Evolutionary conservation across 2,113 vertebrate species (phyloP).

Genomic region (Suricata suricatta): DNA sequence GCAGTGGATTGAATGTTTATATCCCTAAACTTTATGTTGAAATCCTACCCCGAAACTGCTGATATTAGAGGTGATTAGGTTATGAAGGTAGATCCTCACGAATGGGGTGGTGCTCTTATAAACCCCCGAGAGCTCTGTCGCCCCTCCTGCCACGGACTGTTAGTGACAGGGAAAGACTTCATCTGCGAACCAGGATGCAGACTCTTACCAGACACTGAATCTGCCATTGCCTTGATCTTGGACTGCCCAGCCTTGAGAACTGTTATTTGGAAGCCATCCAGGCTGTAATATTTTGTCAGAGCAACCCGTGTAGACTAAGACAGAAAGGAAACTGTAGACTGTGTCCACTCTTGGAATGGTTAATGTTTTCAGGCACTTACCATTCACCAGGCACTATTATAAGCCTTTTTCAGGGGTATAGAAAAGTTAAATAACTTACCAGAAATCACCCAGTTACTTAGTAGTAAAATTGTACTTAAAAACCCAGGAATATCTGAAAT

Average conservation of each 20-base stretch:
- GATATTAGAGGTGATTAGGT: neutral
- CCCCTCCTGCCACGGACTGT: neutral
- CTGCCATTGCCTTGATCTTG: neutral
- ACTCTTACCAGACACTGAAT: neutral
- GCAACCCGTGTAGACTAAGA: neutral
- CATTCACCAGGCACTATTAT: neutral
- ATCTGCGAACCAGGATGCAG: neutral
- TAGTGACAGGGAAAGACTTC: neutral
- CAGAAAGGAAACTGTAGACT: neutral
- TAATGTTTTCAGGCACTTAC: neutral
- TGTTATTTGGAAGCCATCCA: neutral
- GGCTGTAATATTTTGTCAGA: neutral
- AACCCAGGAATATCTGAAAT: neutral
- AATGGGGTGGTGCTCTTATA: neutral
- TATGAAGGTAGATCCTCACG: neutral
- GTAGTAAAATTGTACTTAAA: neutral
- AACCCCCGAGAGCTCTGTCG: neutral
- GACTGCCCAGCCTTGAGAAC: neutral
- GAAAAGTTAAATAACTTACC: neutral
- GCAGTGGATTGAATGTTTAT: neutral
- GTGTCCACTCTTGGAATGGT: neutral
- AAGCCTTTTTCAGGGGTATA: neutral
- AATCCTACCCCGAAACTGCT: neutral
- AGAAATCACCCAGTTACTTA: neutral
- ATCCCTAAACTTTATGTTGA: neutral